Evolutionary conservation across 1,140 invertebrate genomes (phyloP).

Genomic region (Capitella teleta): DNA sequence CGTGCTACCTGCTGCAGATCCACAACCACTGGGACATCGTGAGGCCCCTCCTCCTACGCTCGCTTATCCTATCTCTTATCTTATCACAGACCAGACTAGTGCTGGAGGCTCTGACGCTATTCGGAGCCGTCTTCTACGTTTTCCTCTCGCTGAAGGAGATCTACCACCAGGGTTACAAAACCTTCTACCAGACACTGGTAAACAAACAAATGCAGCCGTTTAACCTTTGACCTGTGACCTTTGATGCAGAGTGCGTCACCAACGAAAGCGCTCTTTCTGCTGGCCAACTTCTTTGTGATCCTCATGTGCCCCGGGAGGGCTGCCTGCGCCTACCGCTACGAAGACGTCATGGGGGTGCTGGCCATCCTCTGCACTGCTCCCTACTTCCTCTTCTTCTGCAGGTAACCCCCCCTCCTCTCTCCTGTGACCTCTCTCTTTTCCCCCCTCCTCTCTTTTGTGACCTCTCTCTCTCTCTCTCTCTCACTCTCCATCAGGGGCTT

Average conservation of each 20-base stretch:
- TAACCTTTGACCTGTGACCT: neutral
- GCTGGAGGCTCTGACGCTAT: slow-evolving; percentile 29
- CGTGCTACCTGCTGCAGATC: slow-evolving; percentile 33
- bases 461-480: neutral
- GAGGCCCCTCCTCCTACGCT: neutral
- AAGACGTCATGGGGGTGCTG: slow-evolving; percentile 83
- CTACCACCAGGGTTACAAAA: slow-evolving; percentile 33
- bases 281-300: slow-evolving; percentile 78
- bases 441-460: slow-evolving; percentile 1
- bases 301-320: slow-evolving; percentile 70
- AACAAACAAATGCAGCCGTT: slow-evolving; percentile 1
- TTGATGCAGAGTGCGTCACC: slow-evolving; percentile 66
- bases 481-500: slow-evolving; percentile 61
- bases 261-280: slow-evolving; percentile 81
- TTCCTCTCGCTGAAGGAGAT: slow-evolving; percentile 37
- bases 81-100: slow-evolving; percentile 28
- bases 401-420: slow-evolving; percentile 44
- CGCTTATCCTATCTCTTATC: neutral
- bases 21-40: neutral
- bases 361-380: slow-evolving; percentile 90
- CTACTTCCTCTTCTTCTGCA: slow-evolving; percentile 97
- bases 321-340: slow-evolving; percentile 55
- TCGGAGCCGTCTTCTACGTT: slow-evolving; percentile 31
- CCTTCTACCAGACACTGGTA: slow-evolving; percentile 38
- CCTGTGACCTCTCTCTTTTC: neutral